Evolutionary conservation across 2,888 invertebrate species (phyloP).

Genomic region (Drosophila atroscutellata): DNA sequence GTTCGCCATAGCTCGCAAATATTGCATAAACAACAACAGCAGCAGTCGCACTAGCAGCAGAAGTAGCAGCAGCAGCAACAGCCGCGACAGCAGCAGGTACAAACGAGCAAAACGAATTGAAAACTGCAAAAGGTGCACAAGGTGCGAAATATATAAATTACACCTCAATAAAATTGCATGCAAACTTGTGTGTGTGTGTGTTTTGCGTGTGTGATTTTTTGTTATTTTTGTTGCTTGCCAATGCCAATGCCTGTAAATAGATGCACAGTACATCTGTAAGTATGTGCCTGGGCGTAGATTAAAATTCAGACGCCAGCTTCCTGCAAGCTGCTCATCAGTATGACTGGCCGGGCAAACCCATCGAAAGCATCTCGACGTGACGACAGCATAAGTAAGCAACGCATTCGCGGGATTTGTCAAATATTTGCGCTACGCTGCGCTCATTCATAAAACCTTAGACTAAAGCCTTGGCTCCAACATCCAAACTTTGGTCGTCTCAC

Average conservation of each 20-base stretch:
- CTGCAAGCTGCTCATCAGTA: slow-evolving; percentile 52
- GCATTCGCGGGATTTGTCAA: slow-evolving; percentile 79
- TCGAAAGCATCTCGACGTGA: slow-evolving; percentile 58
- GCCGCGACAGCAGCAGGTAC: slow-evolving; percentile 22
- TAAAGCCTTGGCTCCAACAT: slow-evolving; percentile 44
- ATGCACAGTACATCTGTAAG: slow-evolving; percentile 10
- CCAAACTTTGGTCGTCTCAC: slow-evolving; percentile 12
- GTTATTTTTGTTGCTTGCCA: slow-evolving; percentile 11
- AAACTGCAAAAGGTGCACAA: slow-evolving; percentile 43
- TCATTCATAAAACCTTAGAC: slow-evolving; percentile 65
- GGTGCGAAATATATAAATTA: slow-evolving; percentile 73
- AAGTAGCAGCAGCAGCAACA: slow-evolving; percentile 18
- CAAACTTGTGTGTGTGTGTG: slow-evolving; percentile 45
- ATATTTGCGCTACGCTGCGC: slow-evolving; percentile 77
- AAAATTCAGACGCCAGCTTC: slow-evolving; percentile 18
- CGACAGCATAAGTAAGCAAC: slow-evolving; percentile 75
- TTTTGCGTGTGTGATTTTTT: not conserved
- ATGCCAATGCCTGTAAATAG: slow-evolving; percentile 26
- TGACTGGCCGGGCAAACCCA: slow-evolving; percentile 53
- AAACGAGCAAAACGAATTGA: slow-evolving; percentile 57
- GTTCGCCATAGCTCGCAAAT: slow-evolving; percentile 44
- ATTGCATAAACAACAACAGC: slow-evolving; percentile 71
- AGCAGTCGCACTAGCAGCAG: slow-evolving; percentile 22
- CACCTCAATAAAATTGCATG: slow-evolving; percentile 66
- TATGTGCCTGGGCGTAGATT: slow-evolving; percentile 2